Conservation (phyloP, 2,888 invertebrate species). For the Oligia strigilis region DNA sequence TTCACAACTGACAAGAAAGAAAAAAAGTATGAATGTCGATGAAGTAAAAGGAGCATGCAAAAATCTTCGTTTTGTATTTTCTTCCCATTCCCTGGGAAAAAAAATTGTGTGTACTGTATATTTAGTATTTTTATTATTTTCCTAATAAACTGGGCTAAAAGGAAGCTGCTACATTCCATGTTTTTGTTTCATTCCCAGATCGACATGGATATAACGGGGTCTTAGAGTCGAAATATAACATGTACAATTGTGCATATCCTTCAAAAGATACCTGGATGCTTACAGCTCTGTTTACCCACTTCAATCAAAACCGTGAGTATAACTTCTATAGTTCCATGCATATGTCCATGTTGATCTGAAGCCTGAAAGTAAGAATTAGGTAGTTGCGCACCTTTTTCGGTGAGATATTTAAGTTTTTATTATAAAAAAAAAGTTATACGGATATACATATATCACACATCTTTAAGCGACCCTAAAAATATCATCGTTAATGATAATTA, state of each 20-base stretch:
- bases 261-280: constrained; percentile 70
- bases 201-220: constrained; percentile 67
- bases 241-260: constrained; percentile 70
- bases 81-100: constrained; percentile 39
- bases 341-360: constrained; percentile 54
- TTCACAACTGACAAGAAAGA: neutral
- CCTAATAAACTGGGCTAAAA: constrained; percentile 35
- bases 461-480: neutral
- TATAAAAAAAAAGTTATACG: neutral
- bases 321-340: constrained; percentile 53
- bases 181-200: constrained; percentile 69
- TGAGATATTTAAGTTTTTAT: neutral
- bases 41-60: neutral
- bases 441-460: neutral
- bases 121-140: constrained; percentile 14
- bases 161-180: constrained; percentile 59
- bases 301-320: constrained; percentile 70
- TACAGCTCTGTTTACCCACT: constrained; percentile 69
- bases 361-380: neutral
- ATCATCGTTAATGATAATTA: neutral
- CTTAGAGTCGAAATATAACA: constrained; percentile 68
- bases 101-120: constrained; percentile 17
- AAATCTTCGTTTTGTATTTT: neutral
- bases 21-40: neutral
- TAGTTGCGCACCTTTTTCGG: neutral